phyloP scores from a whole-genome alignment of 1,140 invertebrate species.

The Philotrypesis tridentata region DNA sequence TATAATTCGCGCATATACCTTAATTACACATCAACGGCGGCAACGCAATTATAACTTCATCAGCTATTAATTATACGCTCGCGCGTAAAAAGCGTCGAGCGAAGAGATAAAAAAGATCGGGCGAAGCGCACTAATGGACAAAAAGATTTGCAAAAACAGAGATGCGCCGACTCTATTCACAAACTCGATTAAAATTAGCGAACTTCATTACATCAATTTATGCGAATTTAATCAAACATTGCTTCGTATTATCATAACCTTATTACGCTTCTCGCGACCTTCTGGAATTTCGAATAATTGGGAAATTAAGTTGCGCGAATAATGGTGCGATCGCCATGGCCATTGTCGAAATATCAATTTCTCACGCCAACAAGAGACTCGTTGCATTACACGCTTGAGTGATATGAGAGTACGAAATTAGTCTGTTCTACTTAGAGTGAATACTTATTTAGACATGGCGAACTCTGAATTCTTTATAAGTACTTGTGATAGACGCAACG shows the following conservation, averaged over 20 bases:
- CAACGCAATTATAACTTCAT: neutral
- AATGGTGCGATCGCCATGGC: neutral
- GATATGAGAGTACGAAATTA: too few species aligned
- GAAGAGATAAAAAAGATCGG: neutral
- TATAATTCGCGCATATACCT: neutral
- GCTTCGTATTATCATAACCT: neutral
- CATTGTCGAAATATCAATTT: neutral
- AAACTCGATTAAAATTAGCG: slow-evolving; percentile 17
- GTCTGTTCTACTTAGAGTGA: too few species aligned
- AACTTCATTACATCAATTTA: slow-evolving; percentile 19
- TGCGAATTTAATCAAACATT: slow-evolving; percentile 7
- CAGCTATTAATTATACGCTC: neutral
- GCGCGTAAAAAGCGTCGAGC: neutral
- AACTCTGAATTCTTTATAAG: too few species aligned
- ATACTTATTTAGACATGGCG: too few species aligned
- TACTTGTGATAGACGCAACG: too few species aligned
- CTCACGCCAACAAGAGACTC: neutral
- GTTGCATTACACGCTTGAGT: neutral
- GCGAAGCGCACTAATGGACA: neutral
- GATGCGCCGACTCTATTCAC: neutral
- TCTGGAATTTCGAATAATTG: neutral
- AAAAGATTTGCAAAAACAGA: slow-evolving; percentile 7
- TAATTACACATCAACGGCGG: neutral
- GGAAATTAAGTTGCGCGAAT: neutral
- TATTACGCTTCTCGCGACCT: neutral